Evolutionary conservation across 2,888 invertebrate genomes (phyloP), one percentile per base, ranked within the genome.

Genomic region (Phania funesta): DNA sequence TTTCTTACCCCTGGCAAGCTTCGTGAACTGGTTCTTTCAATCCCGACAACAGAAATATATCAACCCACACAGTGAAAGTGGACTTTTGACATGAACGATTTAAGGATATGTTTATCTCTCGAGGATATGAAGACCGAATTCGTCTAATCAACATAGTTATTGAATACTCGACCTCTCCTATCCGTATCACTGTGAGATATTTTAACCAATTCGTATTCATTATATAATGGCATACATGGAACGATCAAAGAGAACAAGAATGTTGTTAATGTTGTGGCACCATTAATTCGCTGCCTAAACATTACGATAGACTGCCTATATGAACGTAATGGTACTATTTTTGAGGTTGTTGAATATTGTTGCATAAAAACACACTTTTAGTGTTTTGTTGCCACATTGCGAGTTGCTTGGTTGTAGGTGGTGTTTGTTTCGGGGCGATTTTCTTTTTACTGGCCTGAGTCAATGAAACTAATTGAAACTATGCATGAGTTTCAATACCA

Each of bases 401-500:
- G 26, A 41, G 41, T 32, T 13, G 22, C 22, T 50, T 71, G 78
- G 58, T 71, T 78, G 71, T 78, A 78, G 78, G 71, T 78, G 78
- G 77, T 70, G 41, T 62, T 22, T 41, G 29, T 54, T 38, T 29
- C 5, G 32, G 6, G 16, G 18, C 38, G 48, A 38, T 44, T 54
- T 46, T 35, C 52, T 76, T 13, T 22, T 56, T 32, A 38, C 50
- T 65, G 64, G 64, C 41, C 58, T 64, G 67, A 71, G 64, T 58
- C 71, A 78, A 78, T 71, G 71, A 78, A 70, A 71, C 71, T 71
- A 78, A 78, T 78, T 78, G 78, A 78, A 78, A 64, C 29, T 65
- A 78, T 78, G 71, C 78, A 78, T 78, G 78, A 71, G 71, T 78
- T 82, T 70, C 46, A 65, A 78, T 74, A 74, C 68, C 74, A 74